Conservation (phyloP, 1,140 invertebrate species). For the Tetranychus urticae region DNA sequence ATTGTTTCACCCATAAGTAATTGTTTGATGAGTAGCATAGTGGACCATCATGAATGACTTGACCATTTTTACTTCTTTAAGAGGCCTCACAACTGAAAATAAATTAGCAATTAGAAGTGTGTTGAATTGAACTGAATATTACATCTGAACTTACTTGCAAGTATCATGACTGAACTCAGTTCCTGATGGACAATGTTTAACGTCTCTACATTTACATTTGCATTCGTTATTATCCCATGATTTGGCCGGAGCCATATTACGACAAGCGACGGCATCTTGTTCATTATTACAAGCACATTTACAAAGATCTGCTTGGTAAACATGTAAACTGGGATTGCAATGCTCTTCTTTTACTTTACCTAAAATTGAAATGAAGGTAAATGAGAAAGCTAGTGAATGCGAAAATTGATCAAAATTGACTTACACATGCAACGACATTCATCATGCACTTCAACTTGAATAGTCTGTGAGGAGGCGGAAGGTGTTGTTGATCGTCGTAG, state of each 20-base stretch:
- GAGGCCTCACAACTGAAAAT: too few relatives aligned
- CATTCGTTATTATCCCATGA: background rate
- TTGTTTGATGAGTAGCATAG: too few relatives aligned
- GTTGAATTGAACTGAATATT: background rate
- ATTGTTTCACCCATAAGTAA: too few relatives aligned
- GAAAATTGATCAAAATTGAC: background rate
- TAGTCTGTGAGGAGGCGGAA: background rate
- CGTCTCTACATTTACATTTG: background rate
- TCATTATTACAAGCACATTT: background rate
- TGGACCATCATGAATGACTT: too few relatives aligned
- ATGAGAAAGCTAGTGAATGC: background rate
- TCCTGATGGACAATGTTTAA: constrained; percentile 1
- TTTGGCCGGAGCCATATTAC: background rate
- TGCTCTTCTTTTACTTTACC: background rate
- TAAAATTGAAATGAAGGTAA: background rate
- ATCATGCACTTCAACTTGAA: constrained; percentile 2
- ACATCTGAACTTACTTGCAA: constrained; percentile 1
- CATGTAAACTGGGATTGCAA: background rate
- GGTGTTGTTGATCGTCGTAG: background rate
- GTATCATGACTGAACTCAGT: background rate
- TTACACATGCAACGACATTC: constrained; percentile 3
- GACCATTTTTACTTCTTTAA: too few relatives aligned
- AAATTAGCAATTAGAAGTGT: too few relatives aligned
- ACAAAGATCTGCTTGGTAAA: background rate
- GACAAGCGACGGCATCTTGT: background rate